phyloP scores from a whole-genome alignment of 1,140 invertebrate species.

The Dryas iulia region DNA sequence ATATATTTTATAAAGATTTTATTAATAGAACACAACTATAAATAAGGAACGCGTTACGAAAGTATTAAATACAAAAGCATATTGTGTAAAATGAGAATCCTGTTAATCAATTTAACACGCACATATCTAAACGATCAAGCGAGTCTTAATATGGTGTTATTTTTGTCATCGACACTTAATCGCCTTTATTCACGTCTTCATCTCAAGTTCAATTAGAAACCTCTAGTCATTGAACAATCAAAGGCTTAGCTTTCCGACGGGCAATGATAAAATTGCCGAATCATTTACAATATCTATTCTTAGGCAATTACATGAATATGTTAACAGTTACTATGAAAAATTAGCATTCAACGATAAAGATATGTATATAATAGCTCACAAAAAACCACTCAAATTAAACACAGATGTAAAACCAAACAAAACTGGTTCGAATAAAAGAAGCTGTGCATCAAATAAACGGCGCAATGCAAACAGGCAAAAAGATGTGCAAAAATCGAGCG shows the following conservation, averaged over 20 bases:
- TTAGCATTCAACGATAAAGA: conserved; percentile 33
- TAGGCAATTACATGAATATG: conserved; percentile 31
- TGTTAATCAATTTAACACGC: not conserved
- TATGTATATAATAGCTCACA: conserved; percentile 32
- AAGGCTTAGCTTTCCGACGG: conserved; percentile 33
- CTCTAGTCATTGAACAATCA: conserved; percentile 38
- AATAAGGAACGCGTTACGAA: not conserved
- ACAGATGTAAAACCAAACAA: conserved; percentile 49
- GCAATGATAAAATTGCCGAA: conserved; percentile 30
- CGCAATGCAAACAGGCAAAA: conserved; percentile 65
- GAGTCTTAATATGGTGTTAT: conserved; percentile 11
- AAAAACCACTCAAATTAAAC: conserved; percentile 39
- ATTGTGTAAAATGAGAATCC: not conserved
- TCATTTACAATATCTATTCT: conserved; percentile 35
- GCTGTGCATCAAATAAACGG: conserved; percentile 56
- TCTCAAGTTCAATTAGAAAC: conserved; percentile 22
- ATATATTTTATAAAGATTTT: too few relatives aligned
- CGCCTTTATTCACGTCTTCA: conserved; percentile 4
- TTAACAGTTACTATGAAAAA: conserved; percentile 32
- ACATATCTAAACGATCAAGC: not conserved
- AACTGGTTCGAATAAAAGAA: conserved; percentile 51
- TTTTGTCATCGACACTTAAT: conserved; percentile 46
- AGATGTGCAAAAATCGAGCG: conserved; percentile 68
- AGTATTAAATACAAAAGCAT: not conserved
- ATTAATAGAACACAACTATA: too few relatives aligned